Evolutionary conservation across 2,113 vertebrate genomes (phyloP).

Genomic region (Oncorhynchus nerka): DNA sequence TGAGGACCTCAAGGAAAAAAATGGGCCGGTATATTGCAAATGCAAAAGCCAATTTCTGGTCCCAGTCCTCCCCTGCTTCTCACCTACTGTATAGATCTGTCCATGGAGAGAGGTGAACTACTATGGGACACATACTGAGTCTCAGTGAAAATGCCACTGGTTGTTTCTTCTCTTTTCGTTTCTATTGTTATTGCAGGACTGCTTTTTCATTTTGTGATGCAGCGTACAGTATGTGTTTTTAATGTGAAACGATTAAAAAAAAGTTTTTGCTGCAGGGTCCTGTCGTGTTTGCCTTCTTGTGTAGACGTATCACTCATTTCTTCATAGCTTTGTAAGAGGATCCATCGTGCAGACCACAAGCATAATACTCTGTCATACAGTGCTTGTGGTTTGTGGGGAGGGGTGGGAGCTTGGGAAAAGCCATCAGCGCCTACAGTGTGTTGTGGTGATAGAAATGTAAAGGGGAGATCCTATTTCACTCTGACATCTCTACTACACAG

Average conservation of each 20-base stretch:
- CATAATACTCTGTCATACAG: not conserved
- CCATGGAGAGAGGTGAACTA: not conserved
- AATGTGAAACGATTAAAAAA: conserved; percentile 71
- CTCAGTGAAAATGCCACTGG: conserved; percentile 11
- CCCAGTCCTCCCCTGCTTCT: no score
- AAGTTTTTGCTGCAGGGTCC: conserved; percentile 59
- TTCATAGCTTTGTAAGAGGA: not conserved
- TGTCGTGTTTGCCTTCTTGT: conserved; percentile 20
- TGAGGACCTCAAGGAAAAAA: no score
- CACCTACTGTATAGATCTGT: not conserved
- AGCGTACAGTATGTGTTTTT: conserved; percentile 69
- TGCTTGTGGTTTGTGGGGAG: not conserved
- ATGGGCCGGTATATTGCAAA: no score
- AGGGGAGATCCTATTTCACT: conserved; percentile 18
- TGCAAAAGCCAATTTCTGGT: no score
- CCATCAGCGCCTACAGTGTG: not conserved
- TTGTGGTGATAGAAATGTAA: conserved; percentile 10
- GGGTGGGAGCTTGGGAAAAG: not conserved
- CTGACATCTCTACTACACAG: not conserved
- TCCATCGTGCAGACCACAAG: not conserved
- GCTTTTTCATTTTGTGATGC: conserved; percentile 64
- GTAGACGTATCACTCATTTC: not conserved
- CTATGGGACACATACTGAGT: not conserved
- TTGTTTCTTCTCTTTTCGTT: conserved; percentile 51
- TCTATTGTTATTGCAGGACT: conserved; percentile 50